These are phyloP conservation scores for Hypercompe scribonia DNA, from an alignment of 2,888 invertebrate genomes.

Conservation along the genomic window DNA sequence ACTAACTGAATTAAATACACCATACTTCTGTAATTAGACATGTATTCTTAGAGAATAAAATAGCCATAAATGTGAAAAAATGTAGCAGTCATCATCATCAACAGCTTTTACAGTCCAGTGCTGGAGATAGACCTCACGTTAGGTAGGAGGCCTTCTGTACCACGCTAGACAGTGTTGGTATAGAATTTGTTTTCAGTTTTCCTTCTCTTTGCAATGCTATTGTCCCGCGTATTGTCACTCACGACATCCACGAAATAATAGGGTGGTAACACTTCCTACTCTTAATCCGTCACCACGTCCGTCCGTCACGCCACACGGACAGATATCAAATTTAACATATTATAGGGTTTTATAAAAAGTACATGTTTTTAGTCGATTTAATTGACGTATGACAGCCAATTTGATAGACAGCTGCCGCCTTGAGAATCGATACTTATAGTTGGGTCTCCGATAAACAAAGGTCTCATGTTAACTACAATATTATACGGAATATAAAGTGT, in stretches of 20 bases:
- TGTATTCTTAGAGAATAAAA: background rate
- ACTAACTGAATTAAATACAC: background rate
- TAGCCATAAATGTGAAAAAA: background rate
- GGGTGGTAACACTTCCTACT: no score
- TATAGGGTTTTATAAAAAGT: background rate
- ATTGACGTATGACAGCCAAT: background rate
- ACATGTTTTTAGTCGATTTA: background rate
- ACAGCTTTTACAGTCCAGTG: no score
- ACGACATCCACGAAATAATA: no score
- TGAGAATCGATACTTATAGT: background rate
- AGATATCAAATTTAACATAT: background rate
- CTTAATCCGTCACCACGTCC: no score
- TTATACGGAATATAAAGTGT: background rate
- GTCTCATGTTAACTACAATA: background rate
- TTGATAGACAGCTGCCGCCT: background rate
- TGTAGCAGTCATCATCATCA: no score
- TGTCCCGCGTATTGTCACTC: no score
- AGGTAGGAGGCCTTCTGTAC: no score
- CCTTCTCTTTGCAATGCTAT: no score
- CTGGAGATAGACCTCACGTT: no score
- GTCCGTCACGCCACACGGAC: no score
- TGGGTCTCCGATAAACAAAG: background rate
- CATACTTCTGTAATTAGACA: background rate
- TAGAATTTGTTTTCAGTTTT: no score
- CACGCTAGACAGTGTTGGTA: no score